Evolutionary conservation across 2,888 invertebrate genomes (phyloP).

Genomic region (Tinea semifulvella): DNA sequence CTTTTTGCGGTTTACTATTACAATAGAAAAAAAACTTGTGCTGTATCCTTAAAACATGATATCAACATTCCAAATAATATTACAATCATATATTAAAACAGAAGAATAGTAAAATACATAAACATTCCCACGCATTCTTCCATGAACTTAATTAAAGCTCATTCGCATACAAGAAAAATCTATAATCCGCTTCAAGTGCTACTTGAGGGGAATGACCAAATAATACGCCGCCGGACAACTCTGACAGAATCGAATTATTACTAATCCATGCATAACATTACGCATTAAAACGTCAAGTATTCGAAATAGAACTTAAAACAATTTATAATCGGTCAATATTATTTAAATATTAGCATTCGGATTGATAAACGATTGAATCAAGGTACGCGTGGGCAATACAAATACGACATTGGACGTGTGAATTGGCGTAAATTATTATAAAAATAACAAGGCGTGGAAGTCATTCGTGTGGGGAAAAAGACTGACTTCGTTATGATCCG

Average conservation of each 20-base stretch:
- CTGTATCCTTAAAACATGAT: too few species aligned
- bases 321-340: slow-evolving; percentile 40
- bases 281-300: slow-evolving; percentile 28
- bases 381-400: slow-evolving; percentile 32
- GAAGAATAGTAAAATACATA: neutral
- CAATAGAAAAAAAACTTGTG: too few species aligned
- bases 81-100: too few species aligned
- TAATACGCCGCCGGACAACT: slow-evolving; percentile 21
- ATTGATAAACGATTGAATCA: slow-evolving; percentile 31
- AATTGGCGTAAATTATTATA: slow-evolving; percentile 27
- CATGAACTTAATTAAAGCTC: slow-evolving; percentile 5
- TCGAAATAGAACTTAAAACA: slow-evolving; percentile 27
- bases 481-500: slow-evolving; percentile 35
- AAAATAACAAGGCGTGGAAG: slow-evolving; percentile 19
- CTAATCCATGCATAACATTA: slow-evolving; percentile 27
- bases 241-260: slow-evolving; percentile 25
- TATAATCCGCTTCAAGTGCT: slow-evolving; percentile 1
- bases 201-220: slow-evolving; percentile 28
- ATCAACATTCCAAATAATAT: too few species aligned
- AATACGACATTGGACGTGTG: slow-evolving; percentile 25
- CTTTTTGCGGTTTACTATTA: too few species aligned
- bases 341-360: slow-evolving; percentile 44
- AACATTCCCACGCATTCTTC: neutral
- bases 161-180: slow-evolving; percentile 2
- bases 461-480: slow-evolving; percentile 28